A percentile compares a stretch with the other conserved stretches of the same genome.
Evolutionary conservation across 1,140 invertebrate species (phyloP).

Genomic region (Drosophila ogumai): DNA sequence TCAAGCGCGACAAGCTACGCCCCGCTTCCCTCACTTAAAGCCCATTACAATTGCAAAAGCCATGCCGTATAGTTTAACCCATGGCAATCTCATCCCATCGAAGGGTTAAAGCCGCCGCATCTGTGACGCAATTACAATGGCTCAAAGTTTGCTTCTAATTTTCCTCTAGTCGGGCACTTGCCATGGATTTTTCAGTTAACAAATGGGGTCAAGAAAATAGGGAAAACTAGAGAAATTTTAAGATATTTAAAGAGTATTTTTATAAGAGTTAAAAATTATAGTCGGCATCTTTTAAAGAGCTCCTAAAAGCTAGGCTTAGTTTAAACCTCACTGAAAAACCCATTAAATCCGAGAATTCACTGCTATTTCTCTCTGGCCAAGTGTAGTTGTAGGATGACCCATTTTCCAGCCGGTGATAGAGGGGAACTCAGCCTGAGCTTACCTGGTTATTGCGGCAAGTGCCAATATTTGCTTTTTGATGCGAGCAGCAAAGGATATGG

Average conservation of each 20-base stretch:
- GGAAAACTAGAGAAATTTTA: not conserved
- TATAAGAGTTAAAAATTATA: not conserved
- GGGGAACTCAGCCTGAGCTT: slow-evolving; percentile 52
- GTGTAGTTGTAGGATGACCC: slow-evolving; percentile 49
- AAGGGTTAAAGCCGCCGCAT: slow-evolving; percentile 34
- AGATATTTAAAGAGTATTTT: not conserved
- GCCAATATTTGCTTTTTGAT: slow-evolving; percentile 76
- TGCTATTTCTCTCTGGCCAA: not conserved
- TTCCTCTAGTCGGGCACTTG: slow-evolving; percentile 29
- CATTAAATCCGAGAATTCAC: not conserved
- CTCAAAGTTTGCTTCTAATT: slow-evolving; percentile 53
- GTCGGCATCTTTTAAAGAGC: rapidly evolving
- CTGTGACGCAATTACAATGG: slow-evolving; percentile 47
- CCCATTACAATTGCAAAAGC: slow-evolving; percentile 73
- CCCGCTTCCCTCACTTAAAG: slow-evolving; percentile 56
- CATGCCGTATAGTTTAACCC: slow-evolving; percentile 14
- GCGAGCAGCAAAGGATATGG: slow-evolving; percentile 40
- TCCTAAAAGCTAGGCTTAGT: not conserved
- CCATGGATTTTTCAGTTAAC: slow-evolving; percentile 12
- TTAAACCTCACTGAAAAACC: not conserved
- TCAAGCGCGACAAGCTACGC: slow-evolving; percentile 73
- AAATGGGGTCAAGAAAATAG: slow-evolving; percentile 5
- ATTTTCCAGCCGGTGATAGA: slow-evolving; percentile 55
- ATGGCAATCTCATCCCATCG: slow-evolving; percentile 10
- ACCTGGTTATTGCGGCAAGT: slow-evolving; percentile 80